Base-by-base conservation (phyloP, 1,140 invertebrate genomes). In the Schlechtendalia chinensis region DNA sequence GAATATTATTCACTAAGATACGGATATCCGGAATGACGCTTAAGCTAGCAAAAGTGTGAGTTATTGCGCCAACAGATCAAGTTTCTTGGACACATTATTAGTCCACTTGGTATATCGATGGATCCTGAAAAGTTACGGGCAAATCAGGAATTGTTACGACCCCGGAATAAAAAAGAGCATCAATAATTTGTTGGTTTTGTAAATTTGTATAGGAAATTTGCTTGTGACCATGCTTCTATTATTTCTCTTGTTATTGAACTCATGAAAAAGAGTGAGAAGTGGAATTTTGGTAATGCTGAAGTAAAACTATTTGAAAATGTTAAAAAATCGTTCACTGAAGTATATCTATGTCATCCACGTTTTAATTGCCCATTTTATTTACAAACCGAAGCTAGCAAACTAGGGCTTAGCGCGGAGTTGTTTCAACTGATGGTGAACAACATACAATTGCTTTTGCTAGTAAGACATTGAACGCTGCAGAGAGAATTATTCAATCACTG, bases 381-480 rank as follows among this genome's bases (percentile, higher is more conserved):
- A 5, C 47, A 75, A 32, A 75, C 72, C 0, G 72, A 75, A 19
- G 96, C 97, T 54, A 98, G 98, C 85, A 96, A 96, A 83, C 93
- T 96, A 84, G 97, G 96, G 72, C 95, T 98, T 16, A 94, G 91
- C 8, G 94, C 27, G 3, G 61, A 63, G 32, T 16, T 63, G 5
- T 63, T 63, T 63, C 61, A 63, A 90, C 39, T 91, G 85, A 87
- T 87, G 85, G 67, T 29, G 56, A 75, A 16, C 27, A 27, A 2
- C 1, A 47, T 47, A 39, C 72, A 17, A 81, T 67, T 16, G n/a
- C 24, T 14, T 81, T 69, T 58, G 47, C 22, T 8, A 75, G 72
- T 32, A 19, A 53, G 1, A 24, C n/a, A 24, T 19, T 75, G 3
- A 27, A 29, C 16, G 11, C 8, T 11, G 50, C 45, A 32, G 72